A percentile compares a stretch with the other conserved stretches of the same genome.
Conservation (phyloP, 2,797 vertebrate species). For the Rousettus madagascariensis region DNA sequence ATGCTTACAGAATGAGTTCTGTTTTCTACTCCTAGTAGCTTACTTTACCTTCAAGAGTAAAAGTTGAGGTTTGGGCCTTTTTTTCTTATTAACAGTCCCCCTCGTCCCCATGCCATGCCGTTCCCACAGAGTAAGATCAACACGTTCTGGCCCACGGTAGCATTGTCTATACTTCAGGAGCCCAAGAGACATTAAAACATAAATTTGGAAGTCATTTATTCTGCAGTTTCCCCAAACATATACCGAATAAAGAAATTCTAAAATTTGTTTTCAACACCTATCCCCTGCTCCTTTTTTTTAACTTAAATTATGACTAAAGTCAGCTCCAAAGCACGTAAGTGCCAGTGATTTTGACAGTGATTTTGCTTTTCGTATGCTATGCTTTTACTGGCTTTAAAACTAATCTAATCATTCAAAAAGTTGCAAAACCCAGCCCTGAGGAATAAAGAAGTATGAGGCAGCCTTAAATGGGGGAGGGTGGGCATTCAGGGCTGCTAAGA, state of each 20-base stretch:
- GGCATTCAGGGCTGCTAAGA: not conserved
- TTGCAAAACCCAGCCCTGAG: conserved; percentile 42
- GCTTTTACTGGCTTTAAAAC: conserved; percentile 47
- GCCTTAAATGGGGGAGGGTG: not conserved
- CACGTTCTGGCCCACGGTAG: not conserved
- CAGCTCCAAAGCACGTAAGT: not conserved
- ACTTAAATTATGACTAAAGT: conserved; percentile 46
- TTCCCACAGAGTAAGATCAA: not conserved
- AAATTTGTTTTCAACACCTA: conserved; percentile 6
- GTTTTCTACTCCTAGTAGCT: not conserved
- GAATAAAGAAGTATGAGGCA: conserved; percentile 48
- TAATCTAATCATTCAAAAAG: conserved; percentile 47
- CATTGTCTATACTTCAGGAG: not conserved
- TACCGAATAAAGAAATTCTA: conserved; percentile 8
- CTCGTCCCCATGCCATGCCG: not conserved
- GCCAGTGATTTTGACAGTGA: not conserved
- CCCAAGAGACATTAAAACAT: not conserved
- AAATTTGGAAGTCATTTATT: not conserved
- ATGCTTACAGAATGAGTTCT: not conserved
- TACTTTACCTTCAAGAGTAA: not conserved
- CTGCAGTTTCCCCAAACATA: conserved; percentile 16
- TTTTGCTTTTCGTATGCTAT: not conserved
- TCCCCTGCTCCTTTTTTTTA: not conserved
- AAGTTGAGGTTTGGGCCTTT: not conserved
- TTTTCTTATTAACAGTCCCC: not conserved